Percentiles rank a stretch among this genome's conserved stretches.
Evolutionary conservation across 2,888 invertebrate species (phyloP).

Genomic region (Formica aserva): DNA sequence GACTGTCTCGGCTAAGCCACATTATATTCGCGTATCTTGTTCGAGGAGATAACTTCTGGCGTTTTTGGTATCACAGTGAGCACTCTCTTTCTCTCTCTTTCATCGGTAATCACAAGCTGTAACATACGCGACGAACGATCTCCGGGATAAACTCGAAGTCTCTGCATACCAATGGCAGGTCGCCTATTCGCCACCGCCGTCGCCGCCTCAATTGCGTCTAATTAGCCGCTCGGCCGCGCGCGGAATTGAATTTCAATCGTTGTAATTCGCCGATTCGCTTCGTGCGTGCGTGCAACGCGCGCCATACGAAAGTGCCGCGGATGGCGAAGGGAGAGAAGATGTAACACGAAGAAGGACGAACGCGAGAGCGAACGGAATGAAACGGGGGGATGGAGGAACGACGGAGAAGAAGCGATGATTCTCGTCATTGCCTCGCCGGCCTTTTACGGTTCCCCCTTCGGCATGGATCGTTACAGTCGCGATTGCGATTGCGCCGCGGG

Average conservation of each 20-base stretch:
- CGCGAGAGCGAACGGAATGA: constrained; percentile 10
- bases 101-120: constrained; percentile 59
- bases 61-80: constrained; percentile 14
- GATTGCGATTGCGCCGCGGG: constrained; percentile 73
- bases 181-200: constrained; percentile 53
- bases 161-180: constrained; percentile 34
- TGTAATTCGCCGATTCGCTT: constrained; percentile 82
- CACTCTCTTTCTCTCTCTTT: not conserved
- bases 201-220: constrained; percentile 76
- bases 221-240: constrained; percentile 80
- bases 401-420: constrained; percentile 61
- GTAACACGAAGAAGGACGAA: constrained; percentile 25
- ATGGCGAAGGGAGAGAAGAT: constrained; percentile 4
- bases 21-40: constrained; percentile 39
- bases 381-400: constrained; percentile 15
- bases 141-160: constrained; percentile 20
- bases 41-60: constrained; percentile 40
- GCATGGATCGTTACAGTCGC: constrained; percentile 71
- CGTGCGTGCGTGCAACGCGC: constrained; percentile 68
- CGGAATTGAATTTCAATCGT: constrained; percentile 84
- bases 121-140: constrained; percentile 65
- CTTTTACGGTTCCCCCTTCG: constrained; percentile 69
- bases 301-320: constrained; percentile 36
- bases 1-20: constrained; percentile 43
- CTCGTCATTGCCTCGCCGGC: constrained; percentile 58